Base-by-base conservation (phyloP, 2,888 invertebrate species). In the Fragum fragum region DNA sequence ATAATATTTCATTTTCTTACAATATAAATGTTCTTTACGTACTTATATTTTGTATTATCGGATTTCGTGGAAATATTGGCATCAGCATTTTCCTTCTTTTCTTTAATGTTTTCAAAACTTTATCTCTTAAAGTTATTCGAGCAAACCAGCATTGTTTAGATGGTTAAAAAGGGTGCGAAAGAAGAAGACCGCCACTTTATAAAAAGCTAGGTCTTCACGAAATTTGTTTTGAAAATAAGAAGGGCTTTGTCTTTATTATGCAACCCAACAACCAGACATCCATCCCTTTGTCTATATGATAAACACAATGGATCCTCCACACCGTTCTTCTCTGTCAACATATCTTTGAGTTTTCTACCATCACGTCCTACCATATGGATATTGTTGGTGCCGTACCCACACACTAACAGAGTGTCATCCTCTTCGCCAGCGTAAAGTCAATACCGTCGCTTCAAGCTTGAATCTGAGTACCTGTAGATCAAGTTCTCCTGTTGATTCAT, bases 361-460 rank as follows among this genome's bases (percentile, higher is more conserved):
- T 47, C 16, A 47, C 47, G 47, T 18, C n/a, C 47, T 47, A 47
- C 47, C 47, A 47, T 47, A 47, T 47, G 47, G 47, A 47, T 47
- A 47, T 47, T 47, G 47, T 47, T 14, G 47, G 47, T 9, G 47
- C 14, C 7, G 14, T 5, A 47, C 16, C 47, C 47, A 47, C 47
- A 47, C 47, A 47, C 47, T 47, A 47, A 9, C 47, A 47, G 47
- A 47, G 47, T 47, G 16, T 47, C 47, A 3, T 47, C 47, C 47
- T 47, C n/a, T n/a, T n/a, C 47, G 47, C 14, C 47, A 5, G 14
- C 47, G 47, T 47, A 47, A 47, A 47, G 47, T 47, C 47, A 5
- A 9, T 47, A 9, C 2, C 7, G 47, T 3, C 5, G 14, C 47
- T 47, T n/a, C 47, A 47, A 47, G 47, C 14, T 16, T 47, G 47